Conservation (phyloP, 2,888 invertebrate genomes). For the Tetramorium bicarinatum region DNA sequence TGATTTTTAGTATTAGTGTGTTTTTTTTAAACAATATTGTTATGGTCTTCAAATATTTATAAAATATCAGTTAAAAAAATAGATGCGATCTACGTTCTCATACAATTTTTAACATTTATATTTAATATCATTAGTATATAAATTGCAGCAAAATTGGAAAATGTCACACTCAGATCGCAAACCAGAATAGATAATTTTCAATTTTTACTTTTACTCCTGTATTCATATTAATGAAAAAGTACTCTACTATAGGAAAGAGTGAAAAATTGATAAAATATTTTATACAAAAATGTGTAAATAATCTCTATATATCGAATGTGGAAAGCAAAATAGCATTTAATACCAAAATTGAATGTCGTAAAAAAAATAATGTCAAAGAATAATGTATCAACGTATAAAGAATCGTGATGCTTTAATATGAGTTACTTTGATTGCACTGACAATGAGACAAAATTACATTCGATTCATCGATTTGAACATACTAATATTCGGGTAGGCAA, state of each 20-base stretch:
- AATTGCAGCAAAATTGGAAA: not conserved
- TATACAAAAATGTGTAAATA: not conserved
- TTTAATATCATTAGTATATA: not conserved
- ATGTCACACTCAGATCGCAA: not conserved
- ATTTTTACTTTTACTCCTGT: not conserved
- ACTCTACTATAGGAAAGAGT: not conserved
- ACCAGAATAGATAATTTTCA: slow-evolving; percentile 6
- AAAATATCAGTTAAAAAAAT: not conserved
- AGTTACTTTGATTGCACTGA: not conserved
- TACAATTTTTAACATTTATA: slow-evolving; percentile 9
- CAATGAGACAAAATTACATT: not conserved
- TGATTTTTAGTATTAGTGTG: not conserved
- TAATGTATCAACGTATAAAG: not conserved
- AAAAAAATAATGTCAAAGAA: not conserved
- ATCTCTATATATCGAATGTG: not conserved
- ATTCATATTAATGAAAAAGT: slow-evolving; percentile 20
- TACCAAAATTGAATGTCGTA: not conserved
- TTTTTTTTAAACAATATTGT: not conserved
- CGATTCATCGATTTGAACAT: slow-evolving; percentile 28
- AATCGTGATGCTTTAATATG: not conserved
- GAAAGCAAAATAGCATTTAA: not conserved
- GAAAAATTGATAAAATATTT: slow-evolving; percentile 15
- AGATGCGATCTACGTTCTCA: not conserved
- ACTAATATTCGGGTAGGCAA: slow-evolving; percentile 18
- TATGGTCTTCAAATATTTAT: slow-evolving; percentile 3